A percentile compares a stretch with the other conserved stretches of the same genome.
Evolutionary conservation across 2,113 vertebrate species (phyloP).

Genomic region (Trogon melanurus): DNA sequence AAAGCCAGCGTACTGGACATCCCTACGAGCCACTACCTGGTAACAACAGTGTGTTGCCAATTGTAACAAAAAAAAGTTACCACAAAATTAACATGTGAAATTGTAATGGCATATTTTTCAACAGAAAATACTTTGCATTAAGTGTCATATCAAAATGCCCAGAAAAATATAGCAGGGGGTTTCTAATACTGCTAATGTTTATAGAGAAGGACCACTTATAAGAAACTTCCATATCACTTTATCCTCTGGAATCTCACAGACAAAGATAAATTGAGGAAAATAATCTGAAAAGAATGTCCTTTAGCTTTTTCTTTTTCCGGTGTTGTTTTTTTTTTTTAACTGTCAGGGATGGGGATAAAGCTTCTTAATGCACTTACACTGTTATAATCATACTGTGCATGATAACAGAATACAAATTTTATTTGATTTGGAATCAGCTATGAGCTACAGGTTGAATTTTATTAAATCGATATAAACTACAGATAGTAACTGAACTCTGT

Average conservation of each 20-base stretch:
- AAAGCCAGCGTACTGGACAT: not conserved
- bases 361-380: not conserved
- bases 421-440: not conserved
- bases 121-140: not conserved
- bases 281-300: not conserved
- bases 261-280: not conserved
- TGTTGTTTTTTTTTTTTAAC: not conserved
- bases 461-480: not conserved
- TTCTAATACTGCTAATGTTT: not conserved
- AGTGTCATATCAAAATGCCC: not conserved
- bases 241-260: not conserved
- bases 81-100: not conserved
- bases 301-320: not conserved
- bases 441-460: not conserved
- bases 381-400: not conserved
- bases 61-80: not conserved
- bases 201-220: not conserved
- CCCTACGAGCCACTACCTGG: not conserved
- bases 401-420: not conserved
- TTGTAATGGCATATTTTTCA: not conserved
- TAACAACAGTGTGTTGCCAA: not conserved
- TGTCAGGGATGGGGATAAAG: not conserved
- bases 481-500: not conserved
- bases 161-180: not conserved
- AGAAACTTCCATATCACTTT: not conserved